Evolutionary conservation across 2,113 vertebrate genomes (phyloP), one percentile per base, ranked within the genome.

Genomic region (Colinus virginianus): DNA sequence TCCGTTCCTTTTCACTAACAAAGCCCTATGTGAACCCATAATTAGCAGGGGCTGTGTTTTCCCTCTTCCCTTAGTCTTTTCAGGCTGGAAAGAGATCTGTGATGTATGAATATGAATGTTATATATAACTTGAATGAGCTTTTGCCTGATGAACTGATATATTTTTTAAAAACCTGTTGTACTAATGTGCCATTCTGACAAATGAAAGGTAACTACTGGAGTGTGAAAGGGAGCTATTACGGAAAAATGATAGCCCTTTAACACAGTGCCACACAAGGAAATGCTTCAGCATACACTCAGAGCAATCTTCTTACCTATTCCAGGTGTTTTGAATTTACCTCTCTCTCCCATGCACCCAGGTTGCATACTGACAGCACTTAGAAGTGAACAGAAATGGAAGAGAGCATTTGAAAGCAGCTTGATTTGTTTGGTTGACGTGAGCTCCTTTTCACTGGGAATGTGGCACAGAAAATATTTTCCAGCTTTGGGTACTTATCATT

Each of bases 181-280:
- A 90, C 32, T 90, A 83, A 87, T 13, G 46, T 90, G 75, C 63
- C 67, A 66, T 79, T 84, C 45, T 92, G 86, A 76, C 63, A 92
- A 93, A 93, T 82, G 67, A 63, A 72, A 87, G 78, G n/a, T 49
- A 78, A 53, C 63, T 87, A 19, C 23, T 75, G 38, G 88, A 84
- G 75, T 70, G 58, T 79, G 90, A 82, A 82, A 89, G 40, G 19
- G 22, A 20, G 22, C 25, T 69, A 6, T 78, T 84, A 66, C 30
- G 25, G 59, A 36, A 90, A 19, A 30, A 78, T n/a, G 55, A 59
- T 75, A 26, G 32, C 38, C 21, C 14, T 80, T 48, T 67, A 42
- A 34, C 34, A 53, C 15, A 48, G 5, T 11, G 30, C 36, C 21
- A 4, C 14, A 0, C 40, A 74, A 56, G n/a, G 64, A 71, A 67